A percentile compares a stretch with the other conserved stretches of the same genome.
Conservation (phyloP, 2,888 invertebrate species). For the Antheraea yamamai region DNA sequence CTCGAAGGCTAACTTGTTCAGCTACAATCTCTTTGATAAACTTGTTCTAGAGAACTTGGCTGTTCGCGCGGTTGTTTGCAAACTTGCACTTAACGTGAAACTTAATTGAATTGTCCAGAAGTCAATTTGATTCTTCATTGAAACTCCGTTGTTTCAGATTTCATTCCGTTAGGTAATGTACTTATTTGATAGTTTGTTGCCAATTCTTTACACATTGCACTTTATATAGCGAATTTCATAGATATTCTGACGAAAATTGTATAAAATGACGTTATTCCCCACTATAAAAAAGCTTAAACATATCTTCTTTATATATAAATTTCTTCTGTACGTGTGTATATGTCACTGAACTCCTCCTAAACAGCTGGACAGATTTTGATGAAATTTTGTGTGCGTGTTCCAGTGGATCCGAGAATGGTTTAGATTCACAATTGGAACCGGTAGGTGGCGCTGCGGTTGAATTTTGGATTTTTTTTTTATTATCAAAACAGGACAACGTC, state of each 20-base stretch:
- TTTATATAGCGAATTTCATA: background rate
- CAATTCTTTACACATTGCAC: background rate
- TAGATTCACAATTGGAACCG: no score
- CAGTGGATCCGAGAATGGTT: no score
- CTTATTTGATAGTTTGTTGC: slow-evolving; percentile 8
- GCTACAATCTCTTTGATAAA: slow-evolving; percentile 66
- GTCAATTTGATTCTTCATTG: slow-evolving; percentile 70
- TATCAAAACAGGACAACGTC: no score
- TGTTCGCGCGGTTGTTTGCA: slow-evolving; percentile 68
- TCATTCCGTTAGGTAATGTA: slow-evolving; percentile 12
- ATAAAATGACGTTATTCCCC: background rate
- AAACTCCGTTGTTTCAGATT: slow-evolving; percentile 32
- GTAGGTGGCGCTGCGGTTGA: no score
- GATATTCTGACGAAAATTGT: background rate
- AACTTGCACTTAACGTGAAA: slow-evolving; percentile 75
- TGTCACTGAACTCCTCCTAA: no score
- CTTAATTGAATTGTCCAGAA: slow-evolving; percentile 78
- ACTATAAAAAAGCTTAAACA: background rate
- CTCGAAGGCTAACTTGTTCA: slow-evolving; percentile 67
- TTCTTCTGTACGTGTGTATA: no score
- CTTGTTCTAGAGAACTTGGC: slow-evolving; percentile 61
- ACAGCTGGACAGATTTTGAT: no score
- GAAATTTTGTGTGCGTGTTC: no score
- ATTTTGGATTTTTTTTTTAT: no score
- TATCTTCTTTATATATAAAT: no score